Evolutionary conservation across 30 jellyfish, hydroid and myxozoan species (phyloP).

Genomic region (Sanderia malayensis): DNA sequence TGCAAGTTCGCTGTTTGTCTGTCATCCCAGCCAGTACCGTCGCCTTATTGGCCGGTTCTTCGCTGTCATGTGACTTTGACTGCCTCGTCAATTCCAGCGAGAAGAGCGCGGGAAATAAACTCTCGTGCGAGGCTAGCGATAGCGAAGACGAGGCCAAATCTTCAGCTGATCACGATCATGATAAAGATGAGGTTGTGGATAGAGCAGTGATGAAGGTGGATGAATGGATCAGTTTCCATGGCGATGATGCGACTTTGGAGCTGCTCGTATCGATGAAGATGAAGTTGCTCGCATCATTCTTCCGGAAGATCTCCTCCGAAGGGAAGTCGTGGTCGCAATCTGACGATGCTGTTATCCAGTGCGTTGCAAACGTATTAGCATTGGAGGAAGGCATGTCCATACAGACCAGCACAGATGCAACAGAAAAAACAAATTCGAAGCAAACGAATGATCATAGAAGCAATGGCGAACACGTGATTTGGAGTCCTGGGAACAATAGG

Average conservation of each 20-base stretch:
- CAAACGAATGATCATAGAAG: constrained; percentile 33
- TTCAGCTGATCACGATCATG: constrained; percentile 19
- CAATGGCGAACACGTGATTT: constrained; percentile 20
- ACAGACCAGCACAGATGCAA: constrained; percentile 25
- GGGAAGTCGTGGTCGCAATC: constrained; percentile 82
- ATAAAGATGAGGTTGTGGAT: no score
- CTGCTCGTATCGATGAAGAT: constrained; percentile 55
- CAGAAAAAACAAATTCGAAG: constrained; percentile 25
- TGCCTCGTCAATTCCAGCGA: constrained; percentile 55
- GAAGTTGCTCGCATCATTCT: constrained; percentile 64
- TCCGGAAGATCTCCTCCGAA: constrained; percentile 71
- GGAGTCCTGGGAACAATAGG: constrained; percentile 35
- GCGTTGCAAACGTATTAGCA: constrained; percentile 58
- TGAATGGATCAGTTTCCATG: constrained; percentile 90
- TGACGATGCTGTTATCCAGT: constrained; percentile 80
- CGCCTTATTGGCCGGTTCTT: constrained; percentile 78
- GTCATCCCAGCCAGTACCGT: constrained; percentile 82
- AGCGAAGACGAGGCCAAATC: constrained; percentile 61
- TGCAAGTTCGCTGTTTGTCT: constrained; percentile 77
- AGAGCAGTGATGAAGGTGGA: constrained; percentile 42
- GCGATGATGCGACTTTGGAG: constrained; percentile 74
- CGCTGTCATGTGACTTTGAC: constrained; percentile 68
- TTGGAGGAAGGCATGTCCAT: constrained; percentile 63
- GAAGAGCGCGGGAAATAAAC: constrained; percentile 11
- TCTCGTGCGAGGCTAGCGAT: constrained; percentile 66